Evolutionary conservation across 1,140 invertebrate genomes (phyloP).

Genomic region (Drosophila erecta): DNA sequence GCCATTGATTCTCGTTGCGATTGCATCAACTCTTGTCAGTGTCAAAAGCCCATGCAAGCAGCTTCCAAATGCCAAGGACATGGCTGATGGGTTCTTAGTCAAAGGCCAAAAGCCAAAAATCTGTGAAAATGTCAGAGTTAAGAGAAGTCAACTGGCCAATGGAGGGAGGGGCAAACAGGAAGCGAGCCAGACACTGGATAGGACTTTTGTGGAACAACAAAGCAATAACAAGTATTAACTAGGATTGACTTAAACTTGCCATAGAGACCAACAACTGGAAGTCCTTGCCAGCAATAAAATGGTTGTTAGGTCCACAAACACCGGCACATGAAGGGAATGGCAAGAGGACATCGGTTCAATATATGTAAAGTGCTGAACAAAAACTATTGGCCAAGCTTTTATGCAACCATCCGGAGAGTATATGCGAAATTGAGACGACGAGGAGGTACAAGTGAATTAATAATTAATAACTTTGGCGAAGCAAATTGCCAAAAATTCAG

Average conservation of each 20-base stretch:
- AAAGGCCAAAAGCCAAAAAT: constrained; percentile 52
- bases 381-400: constrained; percentile 43
- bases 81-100: constrained; percentile 4
- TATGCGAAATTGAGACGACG: background rate
- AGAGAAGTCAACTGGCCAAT: constrained; percentile 56
- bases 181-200: constrained; percentile 9
- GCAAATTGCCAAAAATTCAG: constrained; percentile 30
- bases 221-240: constrained; percentile 52
- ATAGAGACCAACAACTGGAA: constrained; percentile 16
- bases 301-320: constrained; percentile 39
- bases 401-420: constrained; percentile 20
- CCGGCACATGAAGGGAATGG: constrained; percentile 12
- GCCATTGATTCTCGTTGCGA: constrained; percentile 34
- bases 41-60: constrained; percentile 15
- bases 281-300: constrained; percentile 42
- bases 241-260: constrained; percentile 42
- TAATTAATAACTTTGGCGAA: constrained; percentile 62
- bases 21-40: constrained; percentile 30
- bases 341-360: constrained; percentile 6
- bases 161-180: constrained; percentile 16
- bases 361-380: constrained; percentile 24
- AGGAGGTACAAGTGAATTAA: constrained; percentile 63
- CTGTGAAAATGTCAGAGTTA: constrained; percentile 64
- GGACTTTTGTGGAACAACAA: constrained; percentile 27
- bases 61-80: constrained; percentile 67